phyloP scores from a whole-genome alignment of 2,797 vertebrate species.

The Coendou prehensilis region DNA sequence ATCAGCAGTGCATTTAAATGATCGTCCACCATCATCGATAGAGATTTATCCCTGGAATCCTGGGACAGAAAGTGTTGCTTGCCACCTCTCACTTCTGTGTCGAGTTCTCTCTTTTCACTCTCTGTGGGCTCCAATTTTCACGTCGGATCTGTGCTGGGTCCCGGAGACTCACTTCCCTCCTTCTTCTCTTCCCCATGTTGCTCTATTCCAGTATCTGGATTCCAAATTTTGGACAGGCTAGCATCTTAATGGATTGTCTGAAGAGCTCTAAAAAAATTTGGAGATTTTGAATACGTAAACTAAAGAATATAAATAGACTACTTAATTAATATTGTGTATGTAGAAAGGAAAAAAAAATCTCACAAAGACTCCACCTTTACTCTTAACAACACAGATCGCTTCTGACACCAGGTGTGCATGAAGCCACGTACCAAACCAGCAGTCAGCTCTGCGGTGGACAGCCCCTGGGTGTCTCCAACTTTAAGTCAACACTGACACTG shows the following conservation, averaged over 20 bases:
- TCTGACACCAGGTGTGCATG: neutral
- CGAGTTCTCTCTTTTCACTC: no score
- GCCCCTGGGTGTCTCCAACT: no score
- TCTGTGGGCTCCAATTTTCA: no score
- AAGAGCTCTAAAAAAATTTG: neutral
- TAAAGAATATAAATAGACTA: neutral
- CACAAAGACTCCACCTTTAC: neutral
- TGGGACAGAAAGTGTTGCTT: neutral
- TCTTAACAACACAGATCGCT: neutral
- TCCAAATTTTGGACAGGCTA: no score
- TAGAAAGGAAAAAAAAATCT: neutral
- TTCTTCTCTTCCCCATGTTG: no score
- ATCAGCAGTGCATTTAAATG: neutral
- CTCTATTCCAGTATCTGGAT: no score
- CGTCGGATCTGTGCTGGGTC: no score
- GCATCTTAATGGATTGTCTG: neutral
- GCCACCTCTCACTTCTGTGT: no score
- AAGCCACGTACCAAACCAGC: neutral
- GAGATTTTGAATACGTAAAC: neutral
- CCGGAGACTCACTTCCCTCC: no score
- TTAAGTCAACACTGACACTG: neutral
- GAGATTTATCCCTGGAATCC: neutral
- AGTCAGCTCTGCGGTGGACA: neutral
- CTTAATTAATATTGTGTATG: neutral
- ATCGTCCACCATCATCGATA: no score